Evolutionary conservation across 1,140 invertebrate genomes (phyloP), one percentile per base, ranked within the genome.

Genomic region (Zeugodacus cucurbitae): DNA sequence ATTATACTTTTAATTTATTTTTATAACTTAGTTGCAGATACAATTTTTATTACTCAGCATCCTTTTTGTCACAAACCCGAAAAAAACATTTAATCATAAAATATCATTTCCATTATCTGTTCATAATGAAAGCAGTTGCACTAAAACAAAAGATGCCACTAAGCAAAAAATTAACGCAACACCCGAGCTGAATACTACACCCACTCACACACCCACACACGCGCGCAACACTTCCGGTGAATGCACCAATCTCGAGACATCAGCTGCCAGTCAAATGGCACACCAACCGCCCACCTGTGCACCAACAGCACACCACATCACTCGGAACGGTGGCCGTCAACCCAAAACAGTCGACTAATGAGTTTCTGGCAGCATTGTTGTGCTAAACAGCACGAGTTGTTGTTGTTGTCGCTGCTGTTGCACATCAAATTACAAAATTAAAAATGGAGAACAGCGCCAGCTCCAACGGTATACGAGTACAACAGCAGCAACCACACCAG

Each of bases 341-440:
- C 44, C 48, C 57, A 26, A n/a, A n/a, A 22, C 44, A 59, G 54
- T 41, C 86, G 54, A 58, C 86, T 87, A 87, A 87, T 87, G 86
- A 87, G 86, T 87, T 87, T 87, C 59, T 64, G 59, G 8, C 59
- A 44, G 86, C 57, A 87, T 87, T 87, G 86, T 87, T 87, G 58
- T 44, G 86, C 48, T 59, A 59, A 59, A 59, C 32, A n/a, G n/a
- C n/a, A n/a, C n/a, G n/a, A n/a, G 54, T n/a, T 87, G 54, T 44
- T 58, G 29, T 64, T 37, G 86, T 48, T 58, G 86, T 20, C 34
- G 22, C 26, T 64, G 59, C 34, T 59, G 59, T n/a, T 48, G 86
- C 89, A 89, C 91, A 92, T 92, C 90, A 92, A 92, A 92, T 92
- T 92, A 92, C 91, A 91, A 91, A 91, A 91, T 92, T 92, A 92